Evolutionary conservation across 2,888 invertebrate species (phyloP), one percentile per base, ranked within the genome.

Genomic region (Zelleria hepariella): DNA sequence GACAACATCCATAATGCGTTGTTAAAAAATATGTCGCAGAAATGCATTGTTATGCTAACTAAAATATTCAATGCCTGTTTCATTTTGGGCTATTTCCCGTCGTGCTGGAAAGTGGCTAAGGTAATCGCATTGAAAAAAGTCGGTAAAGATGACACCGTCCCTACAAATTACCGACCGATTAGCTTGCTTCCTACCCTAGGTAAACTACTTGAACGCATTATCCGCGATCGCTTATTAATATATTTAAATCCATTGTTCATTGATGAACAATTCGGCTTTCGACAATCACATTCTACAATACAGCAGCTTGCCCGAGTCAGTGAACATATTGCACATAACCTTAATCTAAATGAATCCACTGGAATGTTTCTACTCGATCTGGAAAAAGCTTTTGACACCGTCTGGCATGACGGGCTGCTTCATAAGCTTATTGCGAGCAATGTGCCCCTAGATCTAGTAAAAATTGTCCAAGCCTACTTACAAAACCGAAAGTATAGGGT

Each of bases 391-490:
- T 54, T 54, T 54, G 54, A 52, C 18, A 26, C 27, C 5, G 32
- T 52, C 10, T 48, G 58, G 58, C 58, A 58, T 32, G 10, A 58
- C 5, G 58, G 53, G 1, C 53, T 58, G 5, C 8, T 58, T 3
- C 58, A 58, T 15, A 58, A 58, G 42, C 42, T 58, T n/a, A 20
- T 63, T 0, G 49, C 10, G 3, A 42, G 65, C 0, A 2, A 59
- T 0, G 21, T 59, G 15, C 66, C 65, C 1, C 58, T 42, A 5
- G 55, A 58, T 0, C 15, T 67, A 0, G 59, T 65, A 0, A 32
- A 20, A 20, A 48, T 65, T 15, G n/a, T 68, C 24, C 62, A 60
- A 10, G 63, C 65, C 4, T 69, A 66, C 60, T 62, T 70, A 0
- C 2, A 47, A 0, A 21, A 63, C 6, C 49, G 70, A 0, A 55